These are phyloP conservation scores for Perizoma flavofasciatum DNA, from an alignment of 2,888 invertebrate species.

Conservation along the genomic window DNA sequence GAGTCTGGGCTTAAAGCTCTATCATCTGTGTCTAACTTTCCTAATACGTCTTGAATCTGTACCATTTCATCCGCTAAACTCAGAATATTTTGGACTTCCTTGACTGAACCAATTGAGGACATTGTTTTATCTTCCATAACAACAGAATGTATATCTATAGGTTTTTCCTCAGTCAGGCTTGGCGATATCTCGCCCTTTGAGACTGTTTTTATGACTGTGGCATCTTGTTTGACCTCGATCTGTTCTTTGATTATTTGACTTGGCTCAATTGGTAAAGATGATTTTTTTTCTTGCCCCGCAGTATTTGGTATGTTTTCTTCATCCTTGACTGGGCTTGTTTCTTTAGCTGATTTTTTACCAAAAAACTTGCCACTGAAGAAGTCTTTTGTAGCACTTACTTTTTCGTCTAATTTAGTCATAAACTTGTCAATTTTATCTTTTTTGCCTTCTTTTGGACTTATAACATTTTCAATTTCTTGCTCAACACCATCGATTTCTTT, in stretches of 20 bases:
- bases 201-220: neutral
- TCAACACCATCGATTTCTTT: constrained; percentile 50
- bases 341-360: constrained; percentile 33
- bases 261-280: neutral
- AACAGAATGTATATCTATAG: constrained; percentile 1
- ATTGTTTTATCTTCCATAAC: neutral
- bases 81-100: neutral
- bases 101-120: neutral
- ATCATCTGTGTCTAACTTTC: constrained; percentile 5
- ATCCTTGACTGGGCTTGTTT: constrained; percentile 19
- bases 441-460: constrained; percentile 37
- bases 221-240: neutral
- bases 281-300: no score
- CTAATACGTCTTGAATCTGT: constrained; percentile 2
- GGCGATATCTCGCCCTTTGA: neutral
- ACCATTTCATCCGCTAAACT: constrained; percentile 20
- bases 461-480: constrained; percentile 45
- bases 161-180: neutral
- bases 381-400: constrained; percentile 53
- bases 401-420: constrained; percentile 54
- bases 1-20: constrained; percentile 9
- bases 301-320: neutral
- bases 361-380: constrained; percentile 49
- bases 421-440: constrained; percentile 47
- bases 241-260: neutral